phyloP scores from a whole-genome alignment of 2,113 vertebrate species.

The Vimba vimba region DNA sequence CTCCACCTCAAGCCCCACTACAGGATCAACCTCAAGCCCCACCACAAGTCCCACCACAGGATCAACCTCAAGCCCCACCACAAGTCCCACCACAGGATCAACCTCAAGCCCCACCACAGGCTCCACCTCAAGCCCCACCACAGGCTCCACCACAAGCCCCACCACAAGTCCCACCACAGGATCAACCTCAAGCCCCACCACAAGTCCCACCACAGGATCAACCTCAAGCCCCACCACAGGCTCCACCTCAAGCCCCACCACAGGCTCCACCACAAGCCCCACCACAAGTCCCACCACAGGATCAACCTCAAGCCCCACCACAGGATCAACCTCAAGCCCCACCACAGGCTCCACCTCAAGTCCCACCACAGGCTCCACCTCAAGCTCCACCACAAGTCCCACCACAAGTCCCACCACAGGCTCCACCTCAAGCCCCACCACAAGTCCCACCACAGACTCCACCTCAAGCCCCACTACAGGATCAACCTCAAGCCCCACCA shows the following conservation, averaged over 20 bases:
- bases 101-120: neutral
- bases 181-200: neutral
- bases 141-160: neutral
- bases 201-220: neutral
- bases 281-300: neutral
- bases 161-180: neutral
- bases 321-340: fast-evolving
- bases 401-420: fast-evolving
- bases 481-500: neutral
- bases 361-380: fast-evolving
- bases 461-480: neutral
- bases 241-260: neutral
- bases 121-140: neutral
- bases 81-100: neutral
- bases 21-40: fast-evolving
- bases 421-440: fast-evolving
- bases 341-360: neutral
- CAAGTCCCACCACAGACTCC: neutral
- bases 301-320: fast-evolving
- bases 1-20: fast-evolving
- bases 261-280: fast-evolving
- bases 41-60: neutral
- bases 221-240: neutral
- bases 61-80: too few relatives aligned
- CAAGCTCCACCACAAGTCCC: neutral